phyloP scores from a whole-genome alignment of 2,888 invertebrate species.

The Tachina fera region DNA sequence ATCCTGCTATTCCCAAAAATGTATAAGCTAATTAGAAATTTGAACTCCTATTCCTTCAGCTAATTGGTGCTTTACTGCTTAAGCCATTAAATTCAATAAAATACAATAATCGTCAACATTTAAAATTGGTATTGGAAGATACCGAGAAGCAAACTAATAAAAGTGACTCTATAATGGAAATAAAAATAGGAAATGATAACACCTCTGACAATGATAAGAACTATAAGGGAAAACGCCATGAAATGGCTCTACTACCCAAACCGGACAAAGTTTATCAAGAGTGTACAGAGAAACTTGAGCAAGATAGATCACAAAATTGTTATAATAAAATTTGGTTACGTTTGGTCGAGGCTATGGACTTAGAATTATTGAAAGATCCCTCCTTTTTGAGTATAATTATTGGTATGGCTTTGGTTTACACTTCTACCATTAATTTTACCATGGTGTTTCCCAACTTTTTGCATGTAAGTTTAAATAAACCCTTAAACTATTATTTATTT shows the following conservation, averaged over 20 bases:
- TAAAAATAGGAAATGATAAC: slow-evolving; percentile 63
- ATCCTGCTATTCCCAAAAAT: too few species aligned
- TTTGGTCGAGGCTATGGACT: slow-evolving; percentile 85
- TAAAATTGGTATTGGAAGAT: slow-evolving; percentile 75
- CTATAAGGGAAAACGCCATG: slow-evolving; percentile 51
- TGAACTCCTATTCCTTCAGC: slow-evolving; percentile 78
- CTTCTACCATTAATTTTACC: slow-evolving; percentile 88
- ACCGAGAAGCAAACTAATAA: slow-evolving; percentile 62
- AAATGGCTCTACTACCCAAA: slow-evolving; percentile 68
- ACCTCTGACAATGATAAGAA: neutral
- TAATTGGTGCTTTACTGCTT: slow-evolving; percentile 85
- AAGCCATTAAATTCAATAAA: slow-evolving; percentile 84
- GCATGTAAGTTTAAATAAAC: slow-evolving; percentile 81
- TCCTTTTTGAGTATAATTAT: slow-evolving; percentile 87
- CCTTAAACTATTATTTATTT: neutral
- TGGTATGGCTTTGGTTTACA: slow-evolving; percentile 87
- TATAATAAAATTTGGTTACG: slow-evolving; percentile 77
- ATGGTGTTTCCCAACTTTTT: slow-evolving; percentile 88
- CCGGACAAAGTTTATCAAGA: slow-evolving; percentile 69
- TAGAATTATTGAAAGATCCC: slow-evolving; percentile 86
- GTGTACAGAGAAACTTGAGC: slow-evolving; percentile 37
- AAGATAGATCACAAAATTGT: slow-evolving; percentile 68
- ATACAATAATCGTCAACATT: slow-evolving; percentile 78
- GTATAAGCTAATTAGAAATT: neutral
- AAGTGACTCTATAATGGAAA: slow-evolving; percentile 60